A percentile compares a stretch with the other conserved stretches of the same genome.
Evolutionary conservation across 2,888 invertebrate species (phyloP).

Genomic region (Achlya flavicornis): DNA sequence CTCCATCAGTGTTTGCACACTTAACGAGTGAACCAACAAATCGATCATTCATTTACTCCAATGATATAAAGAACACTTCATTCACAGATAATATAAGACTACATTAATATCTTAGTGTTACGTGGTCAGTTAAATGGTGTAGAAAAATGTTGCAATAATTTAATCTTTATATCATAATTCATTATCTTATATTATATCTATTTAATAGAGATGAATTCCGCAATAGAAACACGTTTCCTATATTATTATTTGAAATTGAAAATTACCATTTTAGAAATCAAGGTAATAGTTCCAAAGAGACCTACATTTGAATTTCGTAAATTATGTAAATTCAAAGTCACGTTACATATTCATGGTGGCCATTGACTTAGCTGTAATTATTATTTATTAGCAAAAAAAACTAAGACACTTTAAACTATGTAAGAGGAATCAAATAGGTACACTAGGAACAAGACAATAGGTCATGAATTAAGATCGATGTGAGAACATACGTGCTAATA

Average conservation of each 20-base stretch:
- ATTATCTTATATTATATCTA: no score
- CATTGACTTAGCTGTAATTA: background rate
- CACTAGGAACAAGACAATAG: background rate
- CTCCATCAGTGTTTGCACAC: background rate
- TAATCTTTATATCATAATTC: no score
- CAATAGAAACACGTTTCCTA: no score
- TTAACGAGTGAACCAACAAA: background rate
- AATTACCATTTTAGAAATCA: no score
- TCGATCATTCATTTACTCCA: background rate
- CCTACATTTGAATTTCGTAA: no score
- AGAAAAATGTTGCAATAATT: background rate
- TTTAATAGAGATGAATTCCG: no score
- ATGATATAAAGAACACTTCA: background rate
- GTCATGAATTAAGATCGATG: background rate
- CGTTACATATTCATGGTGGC: no score
- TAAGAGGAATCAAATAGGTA: background rate
- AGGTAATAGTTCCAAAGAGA: no score
- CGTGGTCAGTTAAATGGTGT: background rate
- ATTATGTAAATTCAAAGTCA: no score
- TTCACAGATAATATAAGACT: background rate
- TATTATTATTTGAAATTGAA: no score
- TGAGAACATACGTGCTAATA: background rate
- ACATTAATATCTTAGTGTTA: background rate
- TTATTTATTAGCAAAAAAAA: background rate
- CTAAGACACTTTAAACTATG: background rate